Base-by-base conservation (phyloP, 2,888 invertebrate species). In the Eugnorisma glareosa region DNA sequence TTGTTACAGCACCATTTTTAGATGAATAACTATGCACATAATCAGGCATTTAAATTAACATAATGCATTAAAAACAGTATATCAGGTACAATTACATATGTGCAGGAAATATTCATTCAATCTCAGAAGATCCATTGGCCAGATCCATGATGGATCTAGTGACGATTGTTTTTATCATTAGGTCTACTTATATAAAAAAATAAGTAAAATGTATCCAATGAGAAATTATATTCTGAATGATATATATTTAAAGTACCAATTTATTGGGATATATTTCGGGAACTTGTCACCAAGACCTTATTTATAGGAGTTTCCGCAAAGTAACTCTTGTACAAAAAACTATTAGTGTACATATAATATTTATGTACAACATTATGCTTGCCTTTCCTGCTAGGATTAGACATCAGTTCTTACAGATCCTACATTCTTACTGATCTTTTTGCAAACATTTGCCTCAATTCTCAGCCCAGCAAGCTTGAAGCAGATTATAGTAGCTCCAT, bases 1-100 rank as follows among this genome's bases (percentile, higher is more conserved):
- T 89, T 89, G 86, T 91, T 92, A 92, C 91, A 94, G 95, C 95
- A 95, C 94, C 94, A 94, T 93, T 93, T 92, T 91, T 90, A 91
- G 90, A 91, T 91, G 91, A 89, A 91, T 85, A 89, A 88, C 86
- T 87, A 87, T 82, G 86, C 84, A 87, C 81, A 85, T 78, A 79
- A 68, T 85, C 71, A 77, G 79, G 82, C 85, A 84, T 87, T 77
- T 76, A 81, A 86, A 85, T 88, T 79, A 86, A 79, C 75, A 88
- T 61, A 89, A 86, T 85, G 85, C 85, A 85, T 83, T 79, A 79
- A 78, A 89, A 90, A 87, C 85, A 89, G 80, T 88, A 87, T 82
- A 89, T 93, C 94, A 93, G 93, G 93, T 93, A 94, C 93, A 92
- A 87, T 81, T 76, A 84, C 69, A 84, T 83, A 85, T 83, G 72